Conservation (phyloP, 2,888 invertebrate species). For the Hypomecis punctinalis region DNA sequence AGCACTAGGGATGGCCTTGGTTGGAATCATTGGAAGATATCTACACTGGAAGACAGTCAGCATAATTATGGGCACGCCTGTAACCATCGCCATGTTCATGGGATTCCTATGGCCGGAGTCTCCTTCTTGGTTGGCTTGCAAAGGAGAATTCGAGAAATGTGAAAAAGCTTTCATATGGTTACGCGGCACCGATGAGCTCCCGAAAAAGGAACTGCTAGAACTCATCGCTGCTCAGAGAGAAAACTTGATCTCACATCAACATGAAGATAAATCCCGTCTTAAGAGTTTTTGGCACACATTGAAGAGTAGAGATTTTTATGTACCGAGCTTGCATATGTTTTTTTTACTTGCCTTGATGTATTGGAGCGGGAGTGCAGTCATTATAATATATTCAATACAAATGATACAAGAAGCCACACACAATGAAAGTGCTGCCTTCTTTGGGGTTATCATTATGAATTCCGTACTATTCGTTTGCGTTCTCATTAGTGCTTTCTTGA, state of each 20-base stretch:
- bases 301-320: conserved; percentile 32
- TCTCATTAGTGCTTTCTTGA: conserved; percentile 2
- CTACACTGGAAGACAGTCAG: conserved; percentile 44
- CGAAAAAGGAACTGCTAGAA: conserved; percentile 38
- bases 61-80: conserved; percentile 34
- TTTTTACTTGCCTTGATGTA: conserved; percentile 20
- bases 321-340: conserved; percentile 26
- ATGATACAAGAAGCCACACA: conserved; percentile 19
- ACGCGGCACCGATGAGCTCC: conserved; percentile 38
- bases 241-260: not conserved
- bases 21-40: conserved; percentile 36
- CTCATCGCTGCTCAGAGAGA: conserved; percentile 39
- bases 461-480: conserved; percentile 9
- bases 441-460: conserved; percentile 16
- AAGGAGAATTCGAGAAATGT: conserved; percentile 42
- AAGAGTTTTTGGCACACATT: conserved; percentile 18
- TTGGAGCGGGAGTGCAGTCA: conserved; percentile 25
- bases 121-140: conserved; percentile 47
- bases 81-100: conserved; percentile 27
- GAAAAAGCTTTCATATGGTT: conserved; percentile 38
- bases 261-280: not conserved
- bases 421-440: conserved; percentile 16
- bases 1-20: conserved; percentile 37
- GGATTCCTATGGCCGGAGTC: conserved; percentile 45
- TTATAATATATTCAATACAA: conserved; percentile 27